Base-by-base conservation (phyloP, 2,888 invertebrate species). In the Zootermopsis nevadensis region DNA sequence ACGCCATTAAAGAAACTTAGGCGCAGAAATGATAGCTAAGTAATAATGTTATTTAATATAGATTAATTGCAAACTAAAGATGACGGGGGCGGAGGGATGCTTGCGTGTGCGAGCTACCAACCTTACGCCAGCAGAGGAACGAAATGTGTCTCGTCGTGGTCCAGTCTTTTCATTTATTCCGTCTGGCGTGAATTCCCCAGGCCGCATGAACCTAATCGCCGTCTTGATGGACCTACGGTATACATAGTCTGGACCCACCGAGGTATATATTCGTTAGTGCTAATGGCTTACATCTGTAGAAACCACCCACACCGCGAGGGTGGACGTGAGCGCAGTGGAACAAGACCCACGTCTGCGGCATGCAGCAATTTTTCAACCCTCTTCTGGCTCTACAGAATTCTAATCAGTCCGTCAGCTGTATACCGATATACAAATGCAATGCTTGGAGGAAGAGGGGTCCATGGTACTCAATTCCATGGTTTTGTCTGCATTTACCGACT, bases 211-310 rank as follows among this genome's bases (percentile, higher is more conserved):
- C 30, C 66, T 66, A 66, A 66, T 66, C 66, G 66, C 66, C 8
- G 66, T 66, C 12, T 7, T 66, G 66, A 66, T 66, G 66, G 66
- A 66, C 66, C 66, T 30, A 27, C 12, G n/a, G 19, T 48, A n/a
- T n/a, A n/a, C n/a, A 19, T 48, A 48, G 19, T 48, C 48, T 30
- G 30, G 66, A 19, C 27, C n/a, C 30, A 27, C 66, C 12, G 30
- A 66, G 66, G 27, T 66, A 66, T 66, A 66, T 66, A 66, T 66
- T 74, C 74, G 33, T 74, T 74, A 74, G 31, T 33, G 74, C 31
- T 74, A 74, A 74, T 74, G 74, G 74, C 15, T 74, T 74, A 74
- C 74, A 74, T n/a, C 30, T 74, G 74, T 74, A 74, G 3, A 33
- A 35, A 74, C 35, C 66, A 27, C 66, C 66, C 66, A 27, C 15